Conservation (phyloP, 2,888 invertebrate genomes). For the Tenthredo mesomela region DNA sequence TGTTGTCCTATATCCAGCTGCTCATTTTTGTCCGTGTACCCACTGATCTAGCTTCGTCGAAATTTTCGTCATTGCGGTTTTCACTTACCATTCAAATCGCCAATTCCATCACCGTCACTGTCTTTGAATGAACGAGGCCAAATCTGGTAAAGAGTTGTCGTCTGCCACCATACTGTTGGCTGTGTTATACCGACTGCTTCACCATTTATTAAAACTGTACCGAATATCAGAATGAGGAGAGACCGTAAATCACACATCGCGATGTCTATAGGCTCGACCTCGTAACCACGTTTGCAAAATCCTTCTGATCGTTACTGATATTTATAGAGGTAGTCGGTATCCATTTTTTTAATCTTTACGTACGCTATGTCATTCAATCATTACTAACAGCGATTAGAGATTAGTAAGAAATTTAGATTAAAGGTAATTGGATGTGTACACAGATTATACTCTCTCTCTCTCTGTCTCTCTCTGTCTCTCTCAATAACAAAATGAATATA, state of each 20-base stretch:
- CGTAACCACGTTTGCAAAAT: background rate
- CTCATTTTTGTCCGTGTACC: too few relatives aligned
- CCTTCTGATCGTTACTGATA: background rate
- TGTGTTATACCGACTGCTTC: background rate
- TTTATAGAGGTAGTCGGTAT: background rate
- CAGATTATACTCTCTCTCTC: too few relatives aligned
- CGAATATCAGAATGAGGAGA: background rate
- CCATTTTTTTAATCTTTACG: background rate
- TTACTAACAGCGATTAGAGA: background rate
- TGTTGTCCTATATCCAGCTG: too few relatives aligned
- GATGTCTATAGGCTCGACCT: background rate
- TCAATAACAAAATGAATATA: too few relatives aligned
- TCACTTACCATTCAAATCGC: constrained; percentile 79
- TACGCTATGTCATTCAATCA: background rate
- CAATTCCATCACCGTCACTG: constrained; percentile 79
- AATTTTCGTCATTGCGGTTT: constrained; percentile 27
- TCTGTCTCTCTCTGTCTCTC: too few relatives aligned
- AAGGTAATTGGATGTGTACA: background rate
- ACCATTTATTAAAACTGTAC: background rate
- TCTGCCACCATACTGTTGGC: constrained; percentile 79
- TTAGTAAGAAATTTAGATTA: background rate
- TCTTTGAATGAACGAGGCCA: constrained; percentile 80
- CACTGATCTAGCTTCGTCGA: constrained; percentile 69
- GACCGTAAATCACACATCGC: background rate
- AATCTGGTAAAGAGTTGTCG: constrained; percentile 79